Evolutionary conservation across 2,797 vertebrate genomes (phyloP).

Genomic region (Morelia viridis): DNA sequence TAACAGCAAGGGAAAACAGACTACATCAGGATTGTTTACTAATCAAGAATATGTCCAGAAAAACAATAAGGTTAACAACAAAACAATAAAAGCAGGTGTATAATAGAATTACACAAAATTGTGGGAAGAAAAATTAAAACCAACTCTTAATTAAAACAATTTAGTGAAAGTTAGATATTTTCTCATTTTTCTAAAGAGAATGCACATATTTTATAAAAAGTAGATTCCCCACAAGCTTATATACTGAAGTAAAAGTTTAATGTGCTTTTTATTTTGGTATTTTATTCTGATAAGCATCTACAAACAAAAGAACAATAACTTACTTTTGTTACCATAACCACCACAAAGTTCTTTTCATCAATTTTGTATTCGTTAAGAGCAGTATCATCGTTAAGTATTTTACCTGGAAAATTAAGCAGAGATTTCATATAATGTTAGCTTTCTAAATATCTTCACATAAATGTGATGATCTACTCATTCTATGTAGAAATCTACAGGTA

Average conservation of each 20-base stretch:
- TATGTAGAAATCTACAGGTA: not conserved
- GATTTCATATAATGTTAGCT: constrained; percentile 14
- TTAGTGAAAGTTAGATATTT: not conserved
- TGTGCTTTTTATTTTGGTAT: not conserved
- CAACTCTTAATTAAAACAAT: not conserved
- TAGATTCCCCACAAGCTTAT: not conserved
- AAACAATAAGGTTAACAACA: not conserved
- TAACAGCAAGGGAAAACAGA: not conserved
- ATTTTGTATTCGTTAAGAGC: constrained; percentile 96
- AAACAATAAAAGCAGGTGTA: not conserved
- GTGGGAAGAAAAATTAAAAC: too few relatives aligned
- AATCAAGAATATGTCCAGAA: not conserved
- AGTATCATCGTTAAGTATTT: constrained; percentile 93
- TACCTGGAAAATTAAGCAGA: constrained; percentile 76
- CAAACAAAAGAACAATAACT: constrained; percentile 59
- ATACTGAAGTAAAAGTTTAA: not conserved
- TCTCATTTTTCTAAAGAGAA: not conserved
- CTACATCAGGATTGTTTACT: not conserved
- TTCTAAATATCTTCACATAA: not conserved
- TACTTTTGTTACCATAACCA: constrained; percentile 98
- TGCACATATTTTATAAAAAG: not conserved
- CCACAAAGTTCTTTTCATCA: constrained; percentile 96
- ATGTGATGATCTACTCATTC: not conserved
- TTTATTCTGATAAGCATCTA: not conserved
- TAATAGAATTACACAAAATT: not conserved